These are phyloP conservation scores for Aelia acuminata DNA, from an alignment of 2,888 invertebrate species.

Conservation along the genomic window DNA sequence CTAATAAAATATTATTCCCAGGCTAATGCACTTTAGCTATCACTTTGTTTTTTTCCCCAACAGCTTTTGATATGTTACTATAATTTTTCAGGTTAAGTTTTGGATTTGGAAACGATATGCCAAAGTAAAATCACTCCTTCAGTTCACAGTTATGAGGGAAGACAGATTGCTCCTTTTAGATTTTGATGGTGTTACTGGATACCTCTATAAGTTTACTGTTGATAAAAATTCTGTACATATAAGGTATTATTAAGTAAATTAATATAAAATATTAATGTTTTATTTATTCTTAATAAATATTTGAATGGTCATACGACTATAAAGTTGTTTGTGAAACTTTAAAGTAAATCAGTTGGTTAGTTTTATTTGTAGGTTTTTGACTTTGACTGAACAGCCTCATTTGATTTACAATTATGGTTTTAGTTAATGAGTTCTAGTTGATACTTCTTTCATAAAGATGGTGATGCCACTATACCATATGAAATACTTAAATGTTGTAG, in stretches of 20 bases:
- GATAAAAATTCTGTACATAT: constrained; percentile 15
- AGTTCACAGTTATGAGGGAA: constrained; percentile 49
- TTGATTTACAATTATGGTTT: not conserved
- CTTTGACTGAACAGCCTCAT: not conserved
- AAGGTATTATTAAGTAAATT: constrained; percentile 34
- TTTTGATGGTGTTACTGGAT: constrained; percentile 27
- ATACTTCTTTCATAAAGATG: not conserved
- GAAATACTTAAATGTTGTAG: not conserved
- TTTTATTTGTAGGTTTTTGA: not conserved
- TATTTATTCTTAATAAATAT: not conserved
- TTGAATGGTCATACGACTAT: not conserved
- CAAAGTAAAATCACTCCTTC: not conserved
- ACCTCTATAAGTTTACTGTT: constrained; percentile 45
- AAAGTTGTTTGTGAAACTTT: not conserved
- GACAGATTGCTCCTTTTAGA: constrained; percentile 47
- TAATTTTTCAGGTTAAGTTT: constrained; percentile 24
- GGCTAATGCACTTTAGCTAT: no score
- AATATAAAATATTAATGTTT: not conserved
- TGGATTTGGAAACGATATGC: constrained; percentile 55
- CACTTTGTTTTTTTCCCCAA: not conserved
- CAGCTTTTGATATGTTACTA: not conserved
- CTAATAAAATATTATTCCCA: no score
- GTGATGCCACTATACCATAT: not conserved
- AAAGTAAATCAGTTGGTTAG: not conserved
- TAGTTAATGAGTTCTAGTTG: not conserved